Percentiles rank a stretch among this genome's conserved stretches.
Conservation (phyloP, 1,140 invertebrate species). For the Pseudachorutes palmiensis region DNA sequence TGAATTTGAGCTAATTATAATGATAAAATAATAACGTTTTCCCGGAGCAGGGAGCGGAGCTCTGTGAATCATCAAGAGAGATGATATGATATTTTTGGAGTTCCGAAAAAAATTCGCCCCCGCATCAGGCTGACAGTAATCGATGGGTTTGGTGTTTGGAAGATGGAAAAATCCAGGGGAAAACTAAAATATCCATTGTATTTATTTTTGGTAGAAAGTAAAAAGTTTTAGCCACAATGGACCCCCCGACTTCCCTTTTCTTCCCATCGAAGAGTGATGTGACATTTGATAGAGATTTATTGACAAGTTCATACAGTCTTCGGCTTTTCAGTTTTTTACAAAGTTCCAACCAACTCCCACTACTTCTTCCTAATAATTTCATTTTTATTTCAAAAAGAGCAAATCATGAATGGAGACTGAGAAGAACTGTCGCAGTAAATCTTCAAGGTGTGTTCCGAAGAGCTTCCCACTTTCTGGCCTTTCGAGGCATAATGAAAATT, state of each 20-base stretch:
- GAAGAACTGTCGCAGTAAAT: constrained; percentile 21
- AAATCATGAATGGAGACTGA: neutral
- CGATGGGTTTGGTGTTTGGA: constrained; percentile 30
- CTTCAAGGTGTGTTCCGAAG: constrained; percentile 28
- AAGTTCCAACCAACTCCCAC: neutral
- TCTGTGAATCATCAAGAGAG: neutral
- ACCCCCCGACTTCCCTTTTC: constrained; percentile 13
- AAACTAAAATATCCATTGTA: neutral
- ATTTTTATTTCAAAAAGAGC: neutral
- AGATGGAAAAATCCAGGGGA: constrained; percentile 29
- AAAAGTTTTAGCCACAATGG: neutral
- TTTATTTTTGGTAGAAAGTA: neutral
- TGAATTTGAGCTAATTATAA: no score
- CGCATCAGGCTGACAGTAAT: constrained; percentile 36
- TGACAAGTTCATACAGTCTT: constrained; percentile 24
- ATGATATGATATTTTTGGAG: neutral
- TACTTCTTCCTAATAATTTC: neutral
- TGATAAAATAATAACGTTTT: no score
- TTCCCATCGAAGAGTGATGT: constrained; percentile 16
- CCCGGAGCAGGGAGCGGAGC: no score
- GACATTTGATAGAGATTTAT: constrained; percentile 26
- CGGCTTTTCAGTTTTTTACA: constrained; percentile 14
- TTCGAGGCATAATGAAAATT: neutral
- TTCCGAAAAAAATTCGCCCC: constrained; percentile 28
- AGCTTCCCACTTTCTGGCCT: constrained; percentile 7